Base-by-base conservation (phyloP, 2,113 vertebrate genomes). In the Neotragus pygmaeus region DNA sequence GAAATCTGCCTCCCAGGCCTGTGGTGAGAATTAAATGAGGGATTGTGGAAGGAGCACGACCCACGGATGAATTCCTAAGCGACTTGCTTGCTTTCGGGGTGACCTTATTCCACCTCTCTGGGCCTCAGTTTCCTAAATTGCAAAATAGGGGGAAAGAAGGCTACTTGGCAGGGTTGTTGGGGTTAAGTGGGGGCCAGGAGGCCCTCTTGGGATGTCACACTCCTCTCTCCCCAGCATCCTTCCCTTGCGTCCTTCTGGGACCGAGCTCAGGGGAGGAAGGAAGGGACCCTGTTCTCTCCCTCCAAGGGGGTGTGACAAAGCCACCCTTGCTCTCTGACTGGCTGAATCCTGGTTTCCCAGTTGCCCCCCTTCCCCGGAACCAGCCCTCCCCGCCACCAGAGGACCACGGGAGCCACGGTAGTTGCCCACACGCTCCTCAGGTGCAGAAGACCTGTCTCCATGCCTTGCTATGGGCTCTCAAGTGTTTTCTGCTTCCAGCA, bases 1-100 rank as follows among this genome's bases (percentile, higher is more conserved):
- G 95, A 70, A 95, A 92, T 88, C 91, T 77, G 73, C 97, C 97
- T 88, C 93, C 95, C 47, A 4, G 85, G 88, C 17, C 39, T 12
- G 30, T 13, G 47, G 33, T 36, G 91, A 90, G 94, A 93, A 88
- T 57, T 66, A 66, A 83, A 43, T n/a, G 90, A 70, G 66, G 88
- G 84, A 16, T 88, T 85, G 8, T 49, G 90, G 77, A 30, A 89
- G 84, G 84, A 87, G 47, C 15, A 1, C 36, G 2, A 77, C 97
- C 97, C 93, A 93, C 84, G 30, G 94, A 6, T 95, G 83, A 90
- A 60, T 94, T 95, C 94, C 14, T 58, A 30, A 64, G 80, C 36
- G 5, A 70, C 33, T 14, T 4, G 33, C n/a, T 70, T 33, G 19
- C 85, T 96, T 45, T 25, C 8, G 11, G 77, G 78, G 53, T 6